Conservation (phyloP, 2,888 invertebrate genomes). For the Zhengitettix transpicula region DNA sequence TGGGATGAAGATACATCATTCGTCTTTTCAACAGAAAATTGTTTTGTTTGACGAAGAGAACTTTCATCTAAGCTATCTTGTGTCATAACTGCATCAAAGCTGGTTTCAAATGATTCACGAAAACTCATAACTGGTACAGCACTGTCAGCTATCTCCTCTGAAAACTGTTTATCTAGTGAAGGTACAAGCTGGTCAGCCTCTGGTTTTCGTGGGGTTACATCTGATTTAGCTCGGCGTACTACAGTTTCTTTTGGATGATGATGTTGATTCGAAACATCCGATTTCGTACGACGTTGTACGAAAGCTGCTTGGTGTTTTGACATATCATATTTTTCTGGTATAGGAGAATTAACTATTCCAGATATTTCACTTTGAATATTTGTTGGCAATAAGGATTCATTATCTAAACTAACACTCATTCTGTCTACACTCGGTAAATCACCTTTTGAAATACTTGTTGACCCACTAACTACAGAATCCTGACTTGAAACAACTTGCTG, state of each 20-base stretch:
- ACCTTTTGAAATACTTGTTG: background rate
- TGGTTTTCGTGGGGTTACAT: background rate
- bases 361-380: background rate
- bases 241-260: background rate
- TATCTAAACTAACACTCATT: background rate
- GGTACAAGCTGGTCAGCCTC: background rate
- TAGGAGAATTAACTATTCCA: background rate
- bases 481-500: background rate
- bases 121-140: background rate
- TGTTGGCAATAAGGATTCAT: background rate
- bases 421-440: background rate
- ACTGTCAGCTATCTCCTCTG: background rate
- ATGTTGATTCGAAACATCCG: background rate
- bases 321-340: background rate
- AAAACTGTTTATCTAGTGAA: background rate
- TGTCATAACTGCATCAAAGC: background rate
- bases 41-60: background rate
- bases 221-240: background rate
- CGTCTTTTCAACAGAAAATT: background rate
- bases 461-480: background rate
- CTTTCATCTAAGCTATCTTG: background rate
- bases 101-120: background rate
- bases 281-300: background rate
- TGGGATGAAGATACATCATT: background rate
- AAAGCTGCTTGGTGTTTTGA: background rate